Evolutionary conservation across 2,888 invertebrate genomes (phyloP).

Genomic region (Apoda limacodes): DNA sequence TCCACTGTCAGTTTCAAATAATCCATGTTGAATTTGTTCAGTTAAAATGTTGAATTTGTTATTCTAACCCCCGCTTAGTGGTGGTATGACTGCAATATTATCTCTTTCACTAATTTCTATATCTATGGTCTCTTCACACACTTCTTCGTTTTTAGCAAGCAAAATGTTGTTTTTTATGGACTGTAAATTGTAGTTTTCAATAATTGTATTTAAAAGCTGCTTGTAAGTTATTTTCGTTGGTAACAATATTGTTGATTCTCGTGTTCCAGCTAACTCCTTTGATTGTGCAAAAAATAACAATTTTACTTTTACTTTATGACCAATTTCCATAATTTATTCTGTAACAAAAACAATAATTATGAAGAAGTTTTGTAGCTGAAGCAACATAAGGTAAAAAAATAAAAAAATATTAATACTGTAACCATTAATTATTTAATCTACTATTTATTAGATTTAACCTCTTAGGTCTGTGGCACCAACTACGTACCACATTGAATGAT

Average conservation of each 20-base stretch:
- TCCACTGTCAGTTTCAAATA: slow-evolving; percentile 75
- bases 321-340: slow-evolving; percentile 60
- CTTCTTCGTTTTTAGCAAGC: slow-evolving; percentile 87
- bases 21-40: slow-evolving; percentile 68
- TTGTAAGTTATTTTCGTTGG: slow-evolving; percentile 63
- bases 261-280: slow-evolving; percentile 80
- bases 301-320: slow-evolving; percentile 67
- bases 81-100: slow-evolving; percentile 93
- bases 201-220: slow-evolving; percentile 72
- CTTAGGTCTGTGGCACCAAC: too few species aligned
- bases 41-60: slow-evolving; percentile 5
- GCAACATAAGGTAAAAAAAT: background rate
- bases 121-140: slow-evolving; percentile 66
- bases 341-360: slow-evolving; percentile 22
- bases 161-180: slow-evolving; percentile 78
- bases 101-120: slow-evolving; percentile 76
- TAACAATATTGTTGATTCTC: slow-evolving; percentile 64
- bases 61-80: slow-evolving; percentile 91
- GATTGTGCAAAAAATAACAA: slow-evolving; percentile 92
- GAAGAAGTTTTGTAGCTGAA: too few species aligned
- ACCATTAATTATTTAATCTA: background rate
- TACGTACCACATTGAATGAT: too few species aligned
- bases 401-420: background rate
- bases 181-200: slow-evolving; percentile 72
- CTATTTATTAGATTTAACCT: too few species aligned